Evolutionary conservation across 1,140 invertebrate species (phyloP).

Genomic region (Drosophila rhopaloa): DNA sequence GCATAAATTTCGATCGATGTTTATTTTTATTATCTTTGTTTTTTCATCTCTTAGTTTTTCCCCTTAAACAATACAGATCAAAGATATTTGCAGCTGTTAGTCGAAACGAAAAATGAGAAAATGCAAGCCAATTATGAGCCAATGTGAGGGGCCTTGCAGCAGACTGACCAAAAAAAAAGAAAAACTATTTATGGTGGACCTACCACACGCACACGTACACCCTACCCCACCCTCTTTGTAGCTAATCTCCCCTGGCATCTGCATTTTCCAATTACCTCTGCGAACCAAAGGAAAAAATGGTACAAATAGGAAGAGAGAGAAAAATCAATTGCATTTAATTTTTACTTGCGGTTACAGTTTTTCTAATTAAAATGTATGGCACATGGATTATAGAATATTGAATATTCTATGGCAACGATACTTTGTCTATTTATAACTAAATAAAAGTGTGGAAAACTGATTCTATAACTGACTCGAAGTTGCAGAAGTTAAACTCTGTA

Average conservation of each 20-base stretch:
- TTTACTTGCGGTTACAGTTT: constrained; percentile 1
- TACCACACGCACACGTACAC: constrained; percentile 19
- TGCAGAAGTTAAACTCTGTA: background rate
- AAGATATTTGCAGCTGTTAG: constrained; percentile 32
- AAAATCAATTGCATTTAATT: constrained; percentile 64
- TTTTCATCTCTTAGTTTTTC: constrained; percentile 2
- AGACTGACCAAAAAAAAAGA: constrained; percentile 8
- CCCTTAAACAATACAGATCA: constrained; percentile 2
- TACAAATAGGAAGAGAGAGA: background rate
- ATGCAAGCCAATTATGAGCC: constrained; percentile 40
- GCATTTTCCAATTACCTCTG: constrained; percentile 17
- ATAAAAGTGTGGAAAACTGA: too few species aligned
- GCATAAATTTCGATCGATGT: too few species aligned
- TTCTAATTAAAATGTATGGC: background rate
- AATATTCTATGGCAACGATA: too few species aligned
- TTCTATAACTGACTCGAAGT: background rate
- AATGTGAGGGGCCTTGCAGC: constrained; percentile 9
- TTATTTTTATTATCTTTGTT: background rate
- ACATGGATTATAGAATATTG: background rate
- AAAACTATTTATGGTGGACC: constrained; percentile 25
- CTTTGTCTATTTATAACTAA: too few species aligned
- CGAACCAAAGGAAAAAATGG: constrained; percentile 4
- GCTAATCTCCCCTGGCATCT: constrained; percentile 24
- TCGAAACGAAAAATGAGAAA: constrained; percentile 20
- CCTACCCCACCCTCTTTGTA: background rate